Conservation (phyloP, 2,888 invertebrate species). For the Epistrophe eligans region DNA sequence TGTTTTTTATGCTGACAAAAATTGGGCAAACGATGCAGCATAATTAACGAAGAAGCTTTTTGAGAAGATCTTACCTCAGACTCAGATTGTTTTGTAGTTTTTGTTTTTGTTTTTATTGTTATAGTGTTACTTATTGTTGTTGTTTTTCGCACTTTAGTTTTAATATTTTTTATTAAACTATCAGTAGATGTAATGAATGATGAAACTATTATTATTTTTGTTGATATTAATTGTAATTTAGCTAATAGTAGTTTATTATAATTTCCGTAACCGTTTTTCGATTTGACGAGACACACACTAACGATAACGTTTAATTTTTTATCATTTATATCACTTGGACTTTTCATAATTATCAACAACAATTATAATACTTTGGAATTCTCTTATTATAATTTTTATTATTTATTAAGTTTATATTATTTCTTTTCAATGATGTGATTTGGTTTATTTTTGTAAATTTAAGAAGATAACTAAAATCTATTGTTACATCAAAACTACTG, state of each 20-base stretch:
- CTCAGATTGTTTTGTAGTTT: slow-evolving; percentile 77
- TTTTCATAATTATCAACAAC: slow-evolving; percentile 78
- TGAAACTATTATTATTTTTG: slow-evolving; percentile 27
- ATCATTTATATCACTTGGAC: slow-evolving; percentile 82
- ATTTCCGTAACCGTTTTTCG: slow-evolving; percentile 55
- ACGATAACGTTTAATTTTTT: slow-evolving; percentile 70
- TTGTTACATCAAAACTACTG: slow-evolving; percentile 57
- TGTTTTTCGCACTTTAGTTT: slow-evolving; percentile 37
- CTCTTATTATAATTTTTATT: slow-evolving; percentile 66
- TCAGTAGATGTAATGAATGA: slow-evolving; percentile 32
- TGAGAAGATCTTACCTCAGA: slow-evolving; percentile 48
- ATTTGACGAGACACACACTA: slow-evolving; percentile 63
- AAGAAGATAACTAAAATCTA: slow-evolving; percentile 54
- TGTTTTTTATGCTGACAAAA: slow-evolving; percentile 77
- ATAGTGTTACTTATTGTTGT: slow-evolving; percentile 39
- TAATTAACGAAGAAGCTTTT: slow-evolving; percentile 66
- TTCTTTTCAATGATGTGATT: slow-evolving; percentile 44
- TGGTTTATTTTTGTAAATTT: slow-evolving; percentile 66
- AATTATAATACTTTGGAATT: slow-evolving; percentile 71
- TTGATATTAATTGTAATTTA: slow-evolving; percentile 57
- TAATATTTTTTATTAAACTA: slow-evolving; percentile 11
- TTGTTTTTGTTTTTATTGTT: slow-evolving; percentile 77
- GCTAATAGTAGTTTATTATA: slow-evolving; percentile 64
- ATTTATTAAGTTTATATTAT: slow-evolving; percentile 51
- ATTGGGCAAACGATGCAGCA: slow-evolving; percentile 72